Percentiles rank a stretch among this genome's conserved stretches.
Conservation (phyloP, 2,888 invertebrate species). For the Vesta saturnalis region DNA sequence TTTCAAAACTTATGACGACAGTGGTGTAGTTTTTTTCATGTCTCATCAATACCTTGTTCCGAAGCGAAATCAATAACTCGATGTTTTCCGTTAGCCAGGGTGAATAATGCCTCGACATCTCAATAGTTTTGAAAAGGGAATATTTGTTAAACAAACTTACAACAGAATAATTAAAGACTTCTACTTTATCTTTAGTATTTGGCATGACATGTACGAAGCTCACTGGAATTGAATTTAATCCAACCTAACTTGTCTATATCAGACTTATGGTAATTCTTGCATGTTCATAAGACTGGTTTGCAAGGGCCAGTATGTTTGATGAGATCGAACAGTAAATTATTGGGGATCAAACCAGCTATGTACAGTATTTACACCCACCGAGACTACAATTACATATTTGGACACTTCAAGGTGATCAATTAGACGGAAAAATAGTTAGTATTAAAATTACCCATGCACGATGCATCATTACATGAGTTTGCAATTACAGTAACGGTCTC, state of each 20-base stretch:
- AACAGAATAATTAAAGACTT: not conserved
- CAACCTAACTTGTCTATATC: not conserved
- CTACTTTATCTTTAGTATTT: too few species aligned
- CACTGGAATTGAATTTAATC: too few species aligned
- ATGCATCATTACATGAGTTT: not conserved
- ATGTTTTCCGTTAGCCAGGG: too few species aligned
- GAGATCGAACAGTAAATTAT: not conserved
- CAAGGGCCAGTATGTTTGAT: not conserved
- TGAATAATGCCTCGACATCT: not conserved
- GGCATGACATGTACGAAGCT: too few species aligned
- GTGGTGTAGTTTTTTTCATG: too few species aligned
- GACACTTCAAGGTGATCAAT: not conserved
- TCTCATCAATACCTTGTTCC: too few species aligned
- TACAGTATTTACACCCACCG: not conserved
- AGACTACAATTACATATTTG: not conserved
- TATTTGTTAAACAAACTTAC: not conserved
- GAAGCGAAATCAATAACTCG: too few species aligned
- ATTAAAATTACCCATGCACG: not conserved
- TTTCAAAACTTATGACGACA: too few species aligned
- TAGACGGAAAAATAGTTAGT: too few species aligned
- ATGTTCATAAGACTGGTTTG: not conserved
- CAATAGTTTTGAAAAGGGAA: not conserved
- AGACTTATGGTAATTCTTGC: not conserved
- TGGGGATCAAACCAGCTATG: not conserved
- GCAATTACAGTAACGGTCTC: not conserved